A percentile compares a stretch with the other conserved stretches of the same genome.
These are phyloP conservation scores for Camponotus floridanus DNA, from an alignment of 1,140 invertebrate species.

Conservation along the genomic window DNA sequence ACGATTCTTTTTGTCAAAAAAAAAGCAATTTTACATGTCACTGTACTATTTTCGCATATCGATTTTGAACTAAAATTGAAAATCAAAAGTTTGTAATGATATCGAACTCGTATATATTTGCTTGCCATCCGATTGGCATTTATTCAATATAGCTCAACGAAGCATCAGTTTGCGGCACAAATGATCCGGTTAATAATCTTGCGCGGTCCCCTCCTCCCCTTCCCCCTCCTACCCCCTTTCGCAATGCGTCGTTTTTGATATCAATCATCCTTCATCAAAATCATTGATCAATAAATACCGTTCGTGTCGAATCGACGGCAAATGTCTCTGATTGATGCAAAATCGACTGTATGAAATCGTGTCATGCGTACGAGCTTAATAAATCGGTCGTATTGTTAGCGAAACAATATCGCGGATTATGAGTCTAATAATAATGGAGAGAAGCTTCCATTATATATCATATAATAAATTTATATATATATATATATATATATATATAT, in stretches of 20 bases:
- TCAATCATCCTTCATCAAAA: constrained; percentile 40
- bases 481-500: no score
- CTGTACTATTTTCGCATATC: constrained; percentile 3
- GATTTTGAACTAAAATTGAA: constrained; percentile 33
- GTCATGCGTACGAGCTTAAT: constrained; percentile 14
- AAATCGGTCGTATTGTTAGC: constrained; percentile 46
- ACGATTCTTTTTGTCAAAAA: constrained; percentile 44
- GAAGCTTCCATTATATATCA: constrained; percentile 5
- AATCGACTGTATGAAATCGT: constrained; percentile 9
- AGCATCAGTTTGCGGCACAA: constrained; percentile 27
- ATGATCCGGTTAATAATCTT: constrained; percentile 54
- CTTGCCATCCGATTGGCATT: constrained; percentile 33
- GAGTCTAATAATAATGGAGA: constrained; percentile 40
- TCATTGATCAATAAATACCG: constrained; percentile 47
- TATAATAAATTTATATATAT: neutral
- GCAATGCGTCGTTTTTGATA: constrained; percentile 18
- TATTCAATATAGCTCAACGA: constrained; percentile 52
- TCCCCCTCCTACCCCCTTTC: no score
- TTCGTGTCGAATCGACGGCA: constrained; percentile 14
- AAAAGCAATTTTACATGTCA: constrained; percentile 43
- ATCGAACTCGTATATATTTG: constrained; percentile 25
- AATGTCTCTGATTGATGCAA: constrained; percentile 37
- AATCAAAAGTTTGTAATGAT: constrained; percentile 29
- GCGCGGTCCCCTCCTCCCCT: no score
- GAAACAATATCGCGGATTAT: constrained; percentile 51